These are phyloP conservation scores for Discoglossus pictus DNA, from an alignment of 2,797 vertebrate species.

Conservation along the genomic window DNA sequence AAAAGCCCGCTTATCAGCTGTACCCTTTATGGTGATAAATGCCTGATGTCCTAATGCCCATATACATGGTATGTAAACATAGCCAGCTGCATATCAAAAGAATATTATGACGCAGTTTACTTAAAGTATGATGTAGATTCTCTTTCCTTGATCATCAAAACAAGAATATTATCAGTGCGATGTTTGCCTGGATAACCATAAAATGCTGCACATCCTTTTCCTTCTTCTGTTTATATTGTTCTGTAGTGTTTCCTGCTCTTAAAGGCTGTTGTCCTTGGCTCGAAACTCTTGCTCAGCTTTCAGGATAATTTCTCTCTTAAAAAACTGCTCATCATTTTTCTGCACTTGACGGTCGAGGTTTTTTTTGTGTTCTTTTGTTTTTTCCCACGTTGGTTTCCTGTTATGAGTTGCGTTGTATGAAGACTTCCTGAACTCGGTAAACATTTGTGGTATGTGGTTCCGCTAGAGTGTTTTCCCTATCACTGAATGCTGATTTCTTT, in stretches of 20 bases:
- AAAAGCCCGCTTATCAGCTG: not conserved
- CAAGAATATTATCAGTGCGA: constrained; percentile 19
- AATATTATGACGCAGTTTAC: constrained; percentile 13
- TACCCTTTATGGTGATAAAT: not conserved
- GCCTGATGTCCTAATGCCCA: constrained; percentile 2
- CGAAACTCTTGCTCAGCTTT: rapidly evolving
- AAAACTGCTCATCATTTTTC: rapidly evolving
- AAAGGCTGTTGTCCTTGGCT: constrained; percentile 34
- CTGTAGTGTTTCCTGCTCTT: constrained; percentile 37
- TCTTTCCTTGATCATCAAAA: constrained; percentile 26
- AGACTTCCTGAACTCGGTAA: constrained; percentile 56
- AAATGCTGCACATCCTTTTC: constrained; percentile 45
- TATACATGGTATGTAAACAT: constrained; percentile 6
- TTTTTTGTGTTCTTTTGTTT: constrained; percentile 57
- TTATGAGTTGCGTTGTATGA: constrained; percentile 47
- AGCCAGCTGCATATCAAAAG: constrained; percentile 35
- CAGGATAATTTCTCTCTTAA: not conserved
- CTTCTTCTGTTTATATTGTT: constrained; percentile 45
- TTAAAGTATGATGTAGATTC: rapidly evolving
- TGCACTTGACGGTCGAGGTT: not conserved
- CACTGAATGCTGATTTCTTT: not conserved
- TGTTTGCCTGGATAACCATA: constrained; percentile 29
- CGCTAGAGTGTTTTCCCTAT: not conserved
- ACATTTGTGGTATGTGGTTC: constrained; percentile 20
- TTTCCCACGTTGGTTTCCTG: constrained; percentile 62